Conservation (phyloP, 2,797 vertebrate species). For the Cryptoblepharus egeriae region DNA sequence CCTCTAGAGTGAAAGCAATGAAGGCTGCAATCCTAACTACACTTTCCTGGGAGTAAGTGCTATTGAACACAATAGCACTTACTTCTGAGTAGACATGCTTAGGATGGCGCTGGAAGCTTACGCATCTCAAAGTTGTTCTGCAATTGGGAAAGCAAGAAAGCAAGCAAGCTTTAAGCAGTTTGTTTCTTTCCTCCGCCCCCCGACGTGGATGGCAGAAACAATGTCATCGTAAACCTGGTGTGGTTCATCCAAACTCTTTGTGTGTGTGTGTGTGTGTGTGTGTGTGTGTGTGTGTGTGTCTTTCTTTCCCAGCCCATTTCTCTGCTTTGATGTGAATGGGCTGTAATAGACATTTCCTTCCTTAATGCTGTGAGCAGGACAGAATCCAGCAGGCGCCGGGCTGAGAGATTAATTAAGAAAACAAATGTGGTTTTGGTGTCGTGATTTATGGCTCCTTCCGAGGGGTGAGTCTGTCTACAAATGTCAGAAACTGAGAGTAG, state of each 20-base stretch:
- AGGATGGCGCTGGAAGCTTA: no score
- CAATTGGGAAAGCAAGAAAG: no score
- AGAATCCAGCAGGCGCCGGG: not conserved
- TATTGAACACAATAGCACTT: no score
- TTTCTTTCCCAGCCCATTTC: not conserved
- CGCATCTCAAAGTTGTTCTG: not conserved
- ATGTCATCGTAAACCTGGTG: no score
- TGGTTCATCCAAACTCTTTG: not conserved
- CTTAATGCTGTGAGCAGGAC: slow-evolving; percentile 1
- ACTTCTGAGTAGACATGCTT: no score
- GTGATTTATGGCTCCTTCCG: slow-evolving; percentile 24
- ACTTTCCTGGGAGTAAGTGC: no score
- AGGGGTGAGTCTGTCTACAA: slow-evolving; percentile 22
- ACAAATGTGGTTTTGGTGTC: slow-evolving; percentile 24
- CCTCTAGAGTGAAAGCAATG: not conserved
- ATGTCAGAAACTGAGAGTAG: slow-evolving; percentile 3
- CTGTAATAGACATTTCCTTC: not conserved
- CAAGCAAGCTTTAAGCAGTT: no score
- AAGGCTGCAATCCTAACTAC: no score
- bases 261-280: not conserved
- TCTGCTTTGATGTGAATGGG: not conserved
- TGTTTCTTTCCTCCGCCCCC: no score
- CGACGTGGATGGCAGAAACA: not conserved
- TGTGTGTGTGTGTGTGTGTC: not conserved
- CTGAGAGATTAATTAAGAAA: slow-evolving; percentile 14